A percentile compares a stretch with the other conserved stretches of the same genome.
Conservation (phyloP, 2,797 vertebrate genomes). For the Rhadinocentrus ornatus region DNA sequence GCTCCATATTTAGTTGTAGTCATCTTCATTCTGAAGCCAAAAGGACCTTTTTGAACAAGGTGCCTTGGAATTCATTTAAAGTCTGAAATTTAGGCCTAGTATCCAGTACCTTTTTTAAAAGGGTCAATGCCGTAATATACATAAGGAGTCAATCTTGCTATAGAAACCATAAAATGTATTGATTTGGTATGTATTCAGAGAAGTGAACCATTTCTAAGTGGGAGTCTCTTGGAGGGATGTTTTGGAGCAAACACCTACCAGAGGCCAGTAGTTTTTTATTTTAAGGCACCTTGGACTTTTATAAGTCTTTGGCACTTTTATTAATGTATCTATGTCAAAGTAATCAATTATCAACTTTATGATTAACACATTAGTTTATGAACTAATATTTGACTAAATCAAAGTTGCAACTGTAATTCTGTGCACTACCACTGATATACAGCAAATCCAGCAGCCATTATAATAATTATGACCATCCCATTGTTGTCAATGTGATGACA, state of each 20-base stretch:
- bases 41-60: too few relatives aligned
- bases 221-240: not conserved
- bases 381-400: constrained; percentile 34
- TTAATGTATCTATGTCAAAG: constrained; percentile 34
- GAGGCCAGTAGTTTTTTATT: not conserved
- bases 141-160: not conserved
- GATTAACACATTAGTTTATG: constrained; percentile 1
- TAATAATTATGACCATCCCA: not conserved
- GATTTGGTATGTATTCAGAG: not conserved
- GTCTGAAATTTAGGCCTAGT: not conserved
- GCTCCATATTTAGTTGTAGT: not conserved
- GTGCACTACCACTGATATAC: constrained; percentile 10
- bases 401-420: constrained; percentile 32
- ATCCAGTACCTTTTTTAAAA: not conserved
- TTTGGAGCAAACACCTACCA: not conserved
- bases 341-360: constrained; percentile 44
- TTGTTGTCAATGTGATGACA: not conserved
- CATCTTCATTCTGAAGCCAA: not conserved
- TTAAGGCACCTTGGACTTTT: not conserved
- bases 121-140: not conserved
- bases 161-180: not conserved
- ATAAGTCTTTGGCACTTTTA: too few relatives aligned
- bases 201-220: not conserved
- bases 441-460: not conserved
- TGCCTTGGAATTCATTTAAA: not conserved